Base-by-base conservation (phyloP, 1,140 invertebrate species). In the Bathynomus jamesi region DNA sequence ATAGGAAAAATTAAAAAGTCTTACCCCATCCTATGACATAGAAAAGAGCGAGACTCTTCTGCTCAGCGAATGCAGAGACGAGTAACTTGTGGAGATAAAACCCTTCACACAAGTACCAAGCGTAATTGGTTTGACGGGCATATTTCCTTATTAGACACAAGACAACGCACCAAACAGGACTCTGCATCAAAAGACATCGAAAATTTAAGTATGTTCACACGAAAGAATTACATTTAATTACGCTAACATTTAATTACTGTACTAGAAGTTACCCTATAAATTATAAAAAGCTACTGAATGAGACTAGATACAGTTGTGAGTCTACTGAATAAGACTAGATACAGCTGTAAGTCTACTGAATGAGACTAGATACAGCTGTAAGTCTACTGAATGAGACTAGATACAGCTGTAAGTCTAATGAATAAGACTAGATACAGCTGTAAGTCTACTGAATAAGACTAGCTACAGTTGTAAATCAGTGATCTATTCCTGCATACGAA, bases 91-190 rank as follows among this genome's bases (percentile, higher is more conserved):
- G 85, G 0, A 87, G 80, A 70, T 84, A 85, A 71, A 83, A 84
- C 0, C 83, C 85, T 78, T 87, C 86, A 74, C 85, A 84, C 65
- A 86, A 85, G 85, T 86, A 87, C 86, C 87, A 87, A 81, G 86
- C 84, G 79, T 87, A 87, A 68, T 84, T 86, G n/a, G 83, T 84
- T 66, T 83, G 79, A 30, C 85, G 81, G 17, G 83, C 81, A 76
- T 87, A 87, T 74, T 83, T 85, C 31, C 82, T 83, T 0, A 84
- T 31, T 0, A 85, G 78, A 46, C 84, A 81, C 28, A 86, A 72
- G 0, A 83, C 24, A 53, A 83, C 83, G 75, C 85, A 86, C 10
- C 81, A 69, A 79, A 79, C 69, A 7, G 46, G 65, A 30, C 64
- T 75, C 74, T 74, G 63, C n/a, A n/a, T n/a, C n/a, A n/a, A n/a